Evolutionary conservation across 2,797 vertebrate species (phyloP).

Genomic region (Allobates femoralis): DNA sequence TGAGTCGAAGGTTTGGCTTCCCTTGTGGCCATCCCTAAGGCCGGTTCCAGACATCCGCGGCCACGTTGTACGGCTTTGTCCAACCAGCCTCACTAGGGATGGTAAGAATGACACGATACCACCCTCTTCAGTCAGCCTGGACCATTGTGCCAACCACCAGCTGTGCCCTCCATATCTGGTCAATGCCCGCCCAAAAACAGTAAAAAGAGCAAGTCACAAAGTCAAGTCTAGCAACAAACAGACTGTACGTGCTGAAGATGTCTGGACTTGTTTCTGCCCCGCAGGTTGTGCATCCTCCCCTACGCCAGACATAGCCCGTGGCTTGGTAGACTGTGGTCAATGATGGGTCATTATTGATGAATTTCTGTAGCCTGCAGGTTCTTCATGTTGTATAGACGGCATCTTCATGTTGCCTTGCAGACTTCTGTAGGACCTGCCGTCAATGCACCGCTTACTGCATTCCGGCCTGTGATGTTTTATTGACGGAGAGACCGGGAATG

Average conservation of each 20-base stretch:
- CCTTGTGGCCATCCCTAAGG: too few species aligned
- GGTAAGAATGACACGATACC: not conserved
- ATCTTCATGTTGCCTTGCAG: not conserved
- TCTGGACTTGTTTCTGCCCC: not conserved
- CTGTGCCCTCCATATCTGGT: not conserved
- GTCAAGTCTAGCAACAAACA: not conserved
- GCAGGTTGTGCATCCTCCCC: not conserved
- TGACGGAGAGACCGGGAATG: not conserved
- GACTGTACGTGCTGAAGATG: not conserved
- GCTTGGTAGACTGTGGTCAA: not conserved
- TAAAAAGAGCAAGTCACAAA: not conserved
- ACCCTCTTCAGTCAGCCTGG: not conserved
- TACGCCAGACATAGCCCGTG: not conserved
- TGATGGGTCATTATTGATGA: not conserved
- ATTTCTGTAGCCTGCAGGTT: not conserved
- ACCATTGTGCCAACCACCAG: not conserved
- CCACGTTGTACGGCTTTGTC: too few species aligned
- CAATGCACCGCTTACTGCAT: not conserved
- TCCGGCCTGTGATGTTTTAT: conserved; percentile 8
- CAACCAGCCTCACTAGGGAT: too few species aligned
- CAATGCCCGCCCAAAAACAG: not conserved
- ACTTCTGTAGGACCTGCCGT: not conserved
- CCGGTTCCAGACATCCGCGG: too few species aligned
- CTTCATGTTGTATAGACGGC: not conserved
- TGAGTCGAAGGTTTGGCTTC: too few species aligned